phyloP scores from a whole-genome alignment of 2,113 vertebrate species.

The Butorides virescens region DNA sequence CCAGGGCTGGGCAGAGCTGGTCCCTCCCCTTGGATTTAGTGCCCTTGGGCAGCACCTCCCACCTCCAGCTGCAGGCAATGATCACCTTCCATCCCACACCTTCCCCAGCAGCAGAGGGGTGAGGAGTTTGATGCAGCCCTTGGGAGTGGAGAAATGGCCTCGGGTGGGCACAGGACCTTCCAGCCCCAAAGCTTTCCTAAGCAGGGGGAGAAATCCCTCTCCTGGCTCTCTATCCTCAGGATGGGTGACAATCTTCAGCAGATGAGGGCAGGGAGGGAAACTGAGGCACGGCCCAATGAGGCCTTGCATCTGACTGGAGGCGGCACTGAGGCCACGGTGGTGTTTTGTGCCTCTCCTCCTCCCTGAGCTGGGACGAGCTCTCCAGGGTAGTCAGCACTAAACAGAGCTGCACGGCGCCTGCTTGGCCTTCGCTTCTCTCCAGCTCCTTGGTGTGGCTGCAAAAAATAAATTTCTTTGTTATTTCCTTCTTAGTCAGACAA shows the following conservation, averaged over 20 bases:
- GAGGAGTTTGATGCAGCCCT: neutral
- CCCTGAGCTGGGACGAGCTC: neutral
- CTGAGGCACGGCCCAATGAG: neutral
- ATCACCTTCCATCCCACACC: neutral
- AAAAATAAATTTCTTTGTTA: neutral
- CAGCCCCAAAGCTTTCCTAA: neutral
- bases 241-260: neutral
- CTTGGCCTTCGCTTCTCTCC: neutral
- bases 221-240: neutral
- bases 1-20: neutral
- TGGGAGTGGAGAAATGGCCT: neutral
- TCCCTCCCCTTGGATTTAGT: neutral
- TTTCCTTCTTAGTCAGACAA: neutral
- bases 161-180: neutral
- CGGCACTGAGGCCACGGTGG: neutral
- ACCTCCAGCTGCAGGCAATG: neutral
- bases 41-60: neutral
- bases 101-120: neutral
- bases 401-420: rapidly evolving
- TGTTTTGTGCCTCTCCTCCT: neutral
- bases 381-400: neutral
- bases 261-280: neutral
- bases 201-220: neutral
- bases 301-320: neutral
- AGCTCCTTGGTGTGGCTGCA: neutral